Base-by-base conservation (phyloP, 2,888 invertebrate species). In the Drosophila glabriapex region DNA sequence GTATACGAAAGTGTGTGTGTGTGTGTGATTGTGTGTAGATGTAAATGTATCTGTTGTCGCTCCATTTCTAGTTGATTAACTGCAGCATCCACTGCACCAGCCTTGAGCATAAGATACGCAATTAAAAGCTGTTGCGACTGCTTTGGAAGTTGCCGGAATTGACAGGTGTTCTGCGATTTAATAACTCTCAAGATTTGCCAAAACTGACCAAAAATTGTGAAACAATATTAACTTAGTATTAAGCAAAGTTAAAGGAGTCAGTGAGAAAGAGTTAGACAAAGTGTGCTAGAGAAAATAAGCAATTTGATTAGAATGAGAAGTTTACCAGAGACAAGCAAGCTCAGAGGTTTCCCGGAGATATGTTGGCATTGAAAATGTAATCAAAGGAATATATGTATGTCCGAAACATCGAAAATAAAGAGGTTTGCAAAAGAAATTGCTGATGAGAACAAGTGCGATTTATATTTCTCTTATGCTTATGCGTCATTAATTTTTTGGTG, bases 401-500 rank as follows among this genome's bases (percentile, higher is more conserved):
- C 7, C 3, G 7, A 53, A 10, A 9, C 9, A 35, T 25, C 19
- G 22, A 54, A 31, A 28, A 29, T 14, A 7, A 25, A 59, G 54
- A 29, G 35, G 49, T n/a, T 22, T 10, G 7, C 43, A 19, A 28
- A 12, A 4, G 46, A 50, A 54, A 41, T 29, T 58, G 14, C 12
- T 49, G 54, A 54, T 6, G 16, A 28, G 65, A 64, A 58, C 67
- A 43, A 22, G 46, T 31, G 39, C 63, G 56, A 73, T 76, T 76
- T 78, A 72, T 74, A 78, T 78, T 76, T 77, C 60, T 68, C 68
- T 72, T 66, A 64, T 68, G 67, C 73, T 80, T 87, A 82, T 82
- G 82, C 78, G 70, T 85, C 85, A 91, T 88, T 90, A 91, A 91
- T 85, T 90, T 80, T 76, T 75, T 59, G 70, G 68, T 68, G 71